Base-by-base conservation (phyloP, 2,797 vertebrate genomes). In the Alauda arvensis region DNA sequence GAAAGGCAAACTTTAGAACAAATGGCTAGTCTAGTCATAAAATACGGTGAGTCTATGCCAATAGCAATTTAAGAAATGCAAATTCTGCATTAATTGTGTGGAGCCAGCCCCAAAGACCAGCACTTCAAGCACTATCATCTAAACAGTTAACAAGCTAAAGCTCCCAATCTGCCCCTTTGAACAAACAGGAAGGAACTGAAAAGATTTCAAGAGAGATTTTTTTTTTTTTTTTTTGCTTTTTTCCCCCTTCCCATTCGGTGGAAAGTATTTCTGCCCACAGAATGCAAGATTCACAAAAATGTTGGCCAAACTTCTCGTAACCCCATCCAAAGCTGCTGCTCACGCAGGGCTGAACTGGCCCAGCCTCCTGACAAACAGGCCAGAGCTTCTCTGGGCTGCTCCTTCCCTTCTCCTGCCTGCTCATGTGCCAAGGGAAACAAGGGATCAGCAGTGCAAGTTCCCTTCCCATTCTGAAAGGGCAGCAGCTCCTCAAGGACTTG, bases 181-280 rank as follows among this genome's bases (percentile, higher is more conserved):
- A 63, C 87, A 83, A 91, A 93, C 82, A 75, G 90, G 85, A 93
- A 93, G 87, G 87, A 87, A 40, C 4, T 55, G 65, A 77, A 88
- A 84, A 72, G 79, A 53, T 84, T 92, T 85, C 66, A 65, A 86
- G 83, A 49, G 55, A 71, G 7, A 29, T 25, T 78, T 75, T 40
- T 62, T 34, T 14, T 14, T 8, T 51, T 25, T 57, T 26, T 19
- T 51, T 34, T 14, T 17, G 9, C 51, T 25, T 57, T 29, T 23
- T 51, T 7, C 4, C 1, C 6, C 3, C 16, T 90, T 89, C 88
- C 67, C 66, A 56, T 87, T 86, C 1, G 2, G 66, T 81, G 88
- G 93, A 94, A 92, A 91, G 61, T 92, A 85, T 94, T 95, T 92
- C 90, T 92, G 90, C 85, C 85, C 92, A 74, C 87, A 93, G 93